A percentile compares a stretch with the other conserved stretches of the same genome.
Conservation (phyloP, 2,888 invertebrate species). For the Andrena praecox region DNA sequence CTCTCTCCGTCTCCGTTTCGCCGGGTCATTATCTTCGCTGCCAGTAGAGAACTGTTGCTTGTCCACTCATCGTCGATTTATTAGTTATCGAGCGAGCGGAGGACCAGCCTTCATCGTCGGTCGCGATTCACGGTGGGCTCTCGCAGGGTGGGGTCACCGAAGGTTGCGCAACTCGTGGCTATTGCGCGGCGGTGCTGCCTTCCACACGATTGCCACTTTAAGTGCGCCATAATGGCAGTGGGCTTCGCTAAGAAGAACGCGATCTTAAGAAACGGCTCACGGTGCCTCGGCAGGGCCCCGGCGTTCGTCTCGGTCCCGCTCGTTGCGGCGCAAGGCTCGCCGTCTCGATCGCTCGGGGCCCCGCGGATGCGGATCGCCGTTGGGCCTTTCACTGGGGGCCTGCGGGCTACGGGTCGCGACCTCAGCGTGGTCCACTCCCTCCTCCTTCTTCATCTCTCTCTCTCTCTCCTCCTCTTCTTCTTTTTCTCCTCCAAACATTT, state of each 20-base stretch:
- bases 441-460: conserved; percentile 67
- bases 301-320: conserved; percentile 61
- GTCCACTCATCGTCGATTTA: conserved; percentile 37
- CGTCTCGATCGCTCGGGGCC: conserved; percentile 61
- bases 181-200: conserved; percentile 74
- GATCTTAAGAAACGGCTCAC: conserved; percentile 80
- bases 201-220: conserved; percentile 80
- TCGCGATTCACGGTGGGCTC: conserved; percentile 50
- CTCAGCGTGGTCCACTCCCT: conserved; percentile 83
- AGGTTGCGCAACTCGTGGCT: conserved; percentile 75
- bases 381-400: conserved; percentile 83
- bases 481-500: conserved; percentile 69
- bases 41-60: background rate
- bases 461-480: conserved; percentile 49
- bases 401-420: conserved; percentile 84
- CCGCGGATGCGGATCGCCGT: conserved; percentile 80
- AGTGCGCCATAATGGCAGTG: conserved; percentile 80
- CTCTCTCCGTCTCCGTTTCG: background rate
- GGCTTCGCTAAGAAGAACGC: conserved; percentile 78
- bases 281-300: conserved; percentile 67
- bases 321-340: conserved; percentile 37
- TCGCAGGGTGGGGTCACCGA: conserved; percentile 74
- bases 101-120: conserved; percentile 21
- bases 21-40: background rate
- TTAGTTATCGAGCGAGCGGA: conserved; percentile 36